Evolutionary conservation across 2,888 invertebrate species (phyloP), one percentile per base, ranked within the genome.

Genomic region (Acleris sparsana): DNA sequence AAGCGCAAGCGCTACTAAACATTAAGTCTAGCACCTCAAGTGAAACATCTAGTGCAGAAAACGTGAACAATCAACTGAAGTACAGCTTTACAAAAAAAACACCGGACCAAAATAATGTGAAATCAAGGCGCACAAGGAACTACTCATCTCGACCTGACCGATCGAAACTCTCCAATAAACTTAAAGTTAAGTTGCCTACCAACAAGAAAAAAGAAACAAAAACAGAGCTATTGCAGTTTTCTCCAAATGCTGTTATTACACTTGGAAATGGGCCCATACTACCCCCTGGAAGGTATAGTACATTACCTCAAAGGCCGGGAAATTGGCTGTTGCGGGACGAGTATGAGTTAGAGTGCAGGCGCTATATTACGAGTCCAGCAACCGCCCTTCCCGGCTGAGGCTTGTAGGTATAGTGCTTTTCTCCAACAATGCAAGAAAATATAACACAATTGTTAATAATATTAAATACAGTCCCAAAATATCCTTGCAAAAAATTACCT

Each of bases 1-100:
- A 88, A 75, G 91, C 92, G 6, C 87, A 91, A 74, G 90, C 88
- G 72, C 79, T 92, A 53, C 77, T 92, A 0, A 85, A 83, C 71
- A 81, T 86, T 61, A 80, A 80, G 48, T 84, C 88, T n/a, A 72
- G 80, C 18, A 84, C 80, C 71, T 83, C 87, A 60, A 85, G 87
- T n/a, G 91, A 92, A 61, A 71, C 70, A 29, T 87, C 88, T 61
- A 83, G 73, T 59, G 53, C 68, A 46, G 75, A 72, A 68, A 71
- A 43, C 11, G 25, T 46, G 5, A 17, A 49, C 53, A 68, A 63
- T 43, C 57, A 61, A 58, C 59, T 46, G 44, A 20, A 33, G 29
- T 16, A 29, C 7, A 60, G 20, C 9, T 11, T 49, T 20, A 43
- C 13, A n/a, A 43, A 60, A 33, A 52, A 43, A 5, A 11, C 25